A percentile compares a stretch with the other conserved stretches of the same genome.
Conservation (phyloP, 2,113 vertebrate genomes). For the Lampris incognitus region DNA sequence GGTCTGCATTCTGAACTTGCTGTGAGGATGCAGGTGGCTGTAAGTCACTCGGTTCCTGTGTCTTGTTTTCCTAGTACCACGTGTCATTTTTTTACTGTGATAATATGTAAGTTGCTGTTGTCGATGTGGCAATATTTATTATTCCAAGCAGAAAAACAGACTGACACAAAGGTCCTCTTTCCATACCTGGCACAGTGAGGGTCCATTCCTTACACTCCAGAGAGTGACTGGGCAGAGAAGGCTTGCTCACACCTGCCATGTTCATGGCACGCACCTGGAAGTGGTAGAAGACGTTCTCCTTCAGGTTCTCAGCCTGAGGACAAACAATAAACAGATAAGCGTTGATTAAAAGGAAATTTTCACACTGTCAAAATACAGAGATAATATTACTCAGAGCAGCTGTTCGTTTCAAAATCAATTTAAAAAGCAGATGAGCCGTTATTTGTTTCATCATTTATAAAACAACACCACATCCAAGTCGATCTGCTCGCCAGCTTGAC, state of each 20-base stretch:
- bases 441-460: background rate
- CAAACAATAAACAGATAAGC: slow-evolving; percentile 26
- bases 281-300: slow-evolving; percentile 93
- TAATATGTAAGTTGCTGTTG: no score
- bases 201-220: slow-evolving; percentile 98
- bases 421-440: background rate
- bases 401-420: background rate
- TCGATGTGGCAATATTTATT: no score
- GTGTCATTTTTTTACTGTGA: no score
- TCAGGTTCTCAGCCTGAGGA: slow-evolving; percentile 89
- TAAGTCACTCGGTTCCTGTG: no score
- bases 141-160: no score
- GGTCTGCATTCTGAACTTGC: no score
- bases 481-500: no score
- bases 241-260: slow-evolving; percentile 89
- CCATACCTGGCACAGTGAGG: slow-evolving; percentile 93
- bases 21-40: no score
- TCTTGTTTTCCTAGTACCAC: no score
- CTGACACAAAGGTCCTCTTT: background rate
- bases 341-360: background rate
- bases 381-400: background rate
- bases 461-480: background rate
- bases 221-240: slow-evolving; percentile 81
- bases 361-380: background rate
- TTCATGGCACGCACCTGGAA: slow-evolving; percentile 96